Conservation (phyloP, 2,888 invertebrate species). For the Glaucopsyche alexis region DNA sequence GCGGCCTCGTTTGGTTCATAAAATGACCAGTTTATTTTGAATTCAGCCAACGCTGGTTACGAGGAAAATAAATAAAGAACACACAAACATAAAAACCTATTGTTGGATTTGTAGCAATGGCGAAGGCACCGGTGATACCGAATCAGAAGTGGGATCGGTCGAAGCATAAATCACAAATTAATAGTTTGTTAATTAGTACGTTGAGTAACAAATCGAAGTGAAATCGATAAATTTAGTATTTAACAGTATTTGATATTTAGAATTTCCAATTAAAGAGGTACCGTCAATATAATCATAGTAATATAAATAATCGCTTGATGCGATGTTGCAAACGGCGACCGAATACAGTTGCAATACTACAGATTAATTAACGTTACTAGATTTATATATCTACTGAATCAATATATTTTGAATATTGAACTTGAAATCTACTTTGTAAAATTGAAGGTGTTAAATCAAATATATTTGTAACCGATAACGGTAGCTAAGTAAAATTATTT, state of each 20-base stretch:
- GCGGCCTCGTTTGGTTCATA: slow-evolving; percentile 60
- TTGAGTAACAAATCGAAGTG: background rate
- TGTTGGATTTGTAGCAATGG: slow-evolving; percentile 33
- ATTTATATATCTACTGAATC: background rate
- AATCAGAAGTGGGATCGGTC: slow-evolving; percentile 9
- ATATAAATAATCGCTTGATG: background rate
- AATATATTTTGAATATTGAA: no score
- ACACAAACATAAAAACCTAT: slow-evolving; percentile 37
- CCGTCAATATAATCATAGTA: background rate
- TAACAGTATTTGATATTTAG: background rate
- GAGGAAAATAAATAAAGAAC: slow-evolving; percentile 55
- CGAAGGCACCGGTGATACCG: background rate
- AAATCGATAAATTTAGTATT: background rate
- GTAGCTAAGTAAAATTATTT: no score
- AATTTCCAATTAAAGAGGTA: background rate
- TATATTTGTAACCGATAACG: no score
- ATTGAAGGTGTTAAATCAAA: no score
- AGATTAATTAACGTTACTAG: background rate
- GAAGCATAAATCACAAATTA: slow-evolving; percentile 17
- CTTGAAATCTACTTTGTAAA: no score
- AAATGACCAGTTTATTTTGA: slow-evolving; percentile 67
- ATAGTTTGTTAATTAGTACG: background rate
- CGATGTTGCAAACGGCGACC: background rate
- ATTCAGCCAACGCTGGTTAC: slow-evolving; percentile 55
- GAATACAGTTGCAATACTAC: background rate